Percentiles rank a stretch among this genome's conserved stretches.
Conservation (phyloP, 1,140 invertebrate genomes). For the Sycophaga agraensis region DNA sequence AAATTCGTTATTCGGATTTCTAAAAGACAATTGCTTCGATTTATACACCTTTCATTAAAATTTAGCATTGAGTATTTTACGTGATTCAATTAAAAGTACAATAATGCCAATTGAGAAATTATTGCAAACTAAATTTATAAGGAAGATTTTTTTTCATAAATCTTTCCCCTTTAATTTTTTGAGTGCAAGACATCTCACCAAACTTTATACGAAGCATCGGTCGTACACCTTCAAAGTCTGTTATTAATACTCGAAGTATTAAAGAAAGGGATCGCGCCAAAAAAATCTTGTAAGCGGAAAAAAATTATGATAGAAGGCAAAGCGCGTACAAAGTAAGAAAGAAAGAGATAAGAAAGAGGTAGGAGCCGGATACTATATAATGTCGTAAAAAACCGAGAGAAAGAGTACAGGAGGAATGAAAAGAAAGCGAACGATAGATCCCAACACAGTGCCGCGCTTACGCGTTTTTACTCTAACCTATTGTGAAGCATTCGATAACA, state of each 20-base stretch:
- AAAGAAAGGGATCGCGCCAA: background rate
- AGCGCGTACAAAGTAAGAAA: conserved; percentile 4
- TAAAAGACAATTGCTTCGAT: no score
- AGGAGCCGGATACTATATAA: conserved; percentile 32
- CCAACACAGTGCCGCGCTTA: no score
- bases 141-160: background rate
- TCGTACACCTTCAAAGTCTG: background rate
- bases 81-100: no score
- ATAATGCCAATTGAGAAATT: no score
- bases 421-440: background rate
- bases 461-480: no score
- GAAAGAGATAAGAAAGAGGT: conserved; percentile 14
- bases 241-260: conserved; percentile 7
- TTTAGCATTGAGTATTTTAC: no score
- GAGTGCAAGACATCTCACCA: background rate
- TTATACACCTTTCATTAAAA: no score
- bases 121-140: no score
- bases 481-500: no score
- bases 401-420: conserved; percentile 4
- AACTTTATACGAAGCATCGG: background rate
- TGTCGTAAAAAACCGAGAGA: conserved; percentile 40
- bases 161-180: background rate
- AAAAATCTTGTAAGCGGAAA: background rate
- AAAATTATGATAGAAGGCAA: background rate
- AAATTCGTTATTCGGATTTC: no score